Conservation (phyloP, 2,113 vertebrate genomes). For the Oxyruncus cristatus region DNA sequence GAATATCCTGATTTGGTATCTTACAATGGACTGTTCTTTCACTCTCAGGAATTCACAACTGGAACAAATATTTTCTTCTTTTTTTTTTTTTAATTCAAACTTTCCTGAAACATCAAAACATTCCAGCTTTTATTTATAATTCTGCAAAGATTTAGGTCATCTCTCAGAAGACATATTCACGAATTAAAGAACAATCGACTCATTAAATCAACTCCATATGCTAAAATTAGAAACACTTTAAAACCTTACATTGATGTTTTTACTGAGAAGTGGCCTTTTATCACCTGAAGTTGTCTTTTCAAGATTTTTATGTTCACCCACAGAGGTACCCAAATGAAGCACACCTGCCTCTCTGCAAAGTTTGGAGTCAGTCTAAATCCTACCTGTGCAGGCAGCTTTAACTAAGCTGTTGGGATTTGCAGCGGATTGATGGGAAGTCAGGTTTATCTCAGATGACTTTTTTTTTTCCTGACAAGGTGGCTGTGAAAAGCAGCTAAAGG, state of each 20-base stretch:
- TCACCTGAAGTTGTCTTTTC: not conserved
- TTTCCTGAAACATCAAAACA: not conserved
- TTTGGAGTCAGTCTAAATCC: not conserved
- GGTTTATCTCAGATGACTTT: not conserved
- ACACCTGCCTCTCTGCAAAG: not conserved
- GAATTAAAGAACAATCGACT: not conserved
- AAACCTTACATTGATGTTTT: not conserved
- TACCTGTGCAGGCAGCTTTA: not conserved
- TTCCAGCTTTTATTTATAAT: not conserved
- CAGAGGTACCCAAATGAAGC: not conserved
- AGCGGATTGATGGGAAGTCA: not conserved
- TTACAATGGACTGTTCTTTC: not conserved
- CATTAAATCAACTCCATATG: not conserved
- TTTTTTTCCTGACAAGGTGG: not conserved
- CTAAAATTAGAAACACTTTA: not conserved
- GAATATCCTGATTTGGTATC: not conserved
- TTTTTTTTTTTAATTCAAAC: not conserved
- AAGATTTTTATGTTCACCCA: not conserved
- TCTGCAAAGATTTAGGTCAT: not conserved
- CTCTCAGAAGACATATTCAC: not conserved
- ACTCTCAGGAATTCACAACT: not conserved
- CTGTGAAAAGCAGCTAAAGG: not conserved
- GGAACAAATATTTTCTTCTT: not conserved
- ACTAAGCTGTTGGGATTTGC: not conserved
- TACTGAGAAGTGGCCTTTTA: not conserved